phyloP scores from a whole-genome alignment of 1,140 invertebrate genomes.

The Bombus waltoni region DNA sequence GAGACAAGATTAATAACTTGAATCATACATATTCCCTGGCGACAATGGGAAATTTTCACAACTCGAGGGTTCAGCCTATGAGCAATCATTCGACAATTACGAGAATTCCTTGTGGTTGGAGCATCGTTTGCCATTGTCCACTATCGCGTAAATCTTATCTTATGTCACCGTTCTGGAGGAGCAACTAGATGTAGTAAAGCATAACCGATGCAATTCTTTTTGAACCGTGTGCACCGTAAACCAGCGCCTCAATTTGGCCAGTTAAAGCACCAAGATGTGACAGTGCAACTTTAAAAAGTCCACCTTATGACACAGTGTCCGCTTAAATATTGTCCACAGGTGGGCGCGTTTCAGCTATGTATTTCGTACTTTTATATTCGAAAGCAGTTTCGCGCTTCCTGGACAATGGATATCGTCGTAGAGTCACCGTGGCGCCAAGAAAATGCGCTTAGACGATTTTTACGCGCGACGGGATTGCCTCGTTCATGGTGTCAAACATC shows the following conservation, averaged over 20 bases:
- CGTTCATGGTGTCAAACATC: not conserved
- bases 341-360: too few species aligned
- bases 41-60: too few species aligned
- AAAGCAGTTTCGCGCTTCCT: slow-evolving; percentile 17
- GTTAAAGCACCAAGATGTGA: too few species aligned
- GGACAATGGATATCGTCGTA: not conserved
- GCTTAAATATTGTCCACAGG: not conserved
- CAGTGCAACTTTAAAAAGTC: slow-evolving; percentile 38
- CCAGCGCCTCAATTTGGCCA: not conserved
- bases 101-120: slow-evolving; percentile 21
- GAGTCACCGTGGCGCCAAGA: not conserved
- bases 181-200: not conserved
- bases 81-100: not conserved
- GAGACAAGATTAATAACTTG: too few species aligned
- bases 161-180: not conserved
- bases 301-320: slow-evolving; percentile 4
- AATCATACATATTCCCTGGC: too few species aligned
- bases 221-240: not conserved
- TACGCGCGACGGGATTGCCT: not conserved
- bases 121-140: slow-evolving; percentile 10
- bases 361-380: not conserved
- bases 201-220: slow-evolving; percentile 16
- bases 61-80: too few species aligned
- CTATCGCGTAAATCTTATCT: not conserved
- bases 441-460: not conserved